A percentile compares a stretch with the other conserved stretches of the same genome.
Conservation (phyloP, 2,113 vertebrate genomes). For the Athene noctua region DNA sequence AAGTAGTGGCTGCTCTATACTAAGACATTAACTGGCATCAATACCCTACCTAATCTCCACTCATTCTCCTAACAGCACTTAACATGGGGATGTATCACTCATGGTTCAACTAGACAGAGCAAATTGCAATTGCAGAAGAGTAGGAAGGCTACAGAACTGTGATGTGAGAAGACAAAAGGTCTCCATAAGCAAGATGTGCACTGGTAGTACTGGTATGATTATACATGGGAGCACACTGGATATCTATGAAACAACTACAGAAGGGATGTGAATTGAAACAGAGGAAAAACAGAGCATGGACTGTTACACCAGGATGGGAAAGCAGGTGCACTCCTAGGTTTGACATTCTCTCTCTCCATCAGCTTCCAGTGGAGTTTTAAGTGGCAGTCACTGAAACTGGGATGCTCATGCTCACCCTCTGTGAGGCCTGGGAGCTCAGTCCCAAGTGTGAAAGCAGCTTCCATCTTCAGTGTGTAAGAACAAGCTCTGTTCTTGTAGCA, state of each 20-base stretch:
- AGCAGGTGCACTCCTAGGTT: neutral
- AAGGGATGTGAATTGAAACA: neutral
- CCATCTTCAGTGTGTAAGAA: neutral
- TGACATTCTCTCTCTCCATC: neutral
- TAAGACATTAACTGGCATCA: neutral
- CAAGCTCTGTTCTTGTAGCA: neutral
- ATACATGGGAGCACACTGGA: neutral
- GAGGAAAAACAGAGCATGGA: neutral
- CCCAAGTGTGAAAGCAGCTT: neutral
- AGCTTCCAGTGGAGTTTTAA: neutral
- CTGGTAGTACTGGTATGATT: neutral
- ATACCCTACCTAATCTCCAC: neutral
- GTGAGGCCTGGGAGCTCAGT: neutral
- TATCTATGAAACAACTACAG: neutral
- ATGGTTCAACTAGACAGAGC: neutral
- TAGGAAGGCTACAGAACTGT: neutral
- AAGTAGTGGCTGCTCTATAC: neutral
- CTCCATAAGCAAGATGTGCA: neutral
- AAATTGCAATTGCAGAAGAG: neutral
- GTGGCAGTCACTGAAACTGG: neutral
- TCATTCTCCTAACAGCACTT: neutral
- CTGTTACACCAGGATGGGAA: neutral
- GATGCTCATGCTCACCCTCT: neutral
- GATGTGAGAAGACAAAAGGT: neutral
- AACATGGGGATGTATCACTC: accelerated